phyloP scores from a whole-genome alignment of 2,888 invertebrate genomes.

The Salticus scenicus region DNA sequence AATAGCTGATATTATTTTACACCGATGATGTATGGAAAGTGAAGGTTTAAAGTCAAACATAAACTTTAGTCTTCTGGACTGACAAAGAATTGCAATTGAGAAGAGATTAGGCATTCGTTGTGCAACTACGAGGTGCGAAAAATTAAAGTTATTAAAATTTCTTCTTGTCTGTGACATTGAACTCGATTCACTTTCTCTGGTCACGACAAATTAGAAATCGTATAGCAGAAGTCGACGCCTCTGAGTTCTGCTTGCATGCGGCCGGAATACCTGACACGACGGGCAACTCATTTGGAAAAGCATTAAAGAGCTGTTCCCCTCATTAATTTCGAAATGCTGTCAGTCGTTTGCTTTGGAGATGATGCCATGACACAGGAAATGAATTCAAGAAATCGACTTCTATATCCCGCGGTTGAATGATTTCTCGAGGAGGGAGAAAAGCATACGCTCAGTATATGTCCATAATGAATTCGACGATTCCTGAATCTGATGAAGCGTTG shows the following conservation, averaged over 20 bases:
- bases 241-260: not conserved
- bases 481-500: too few species aligned
- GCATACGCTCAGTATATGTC: too few species aligned
- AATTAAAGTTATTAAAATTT: not conserved
- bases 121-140: not conserved
- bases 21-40: too few species aligned
- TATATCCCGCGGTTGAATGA: not conserved
- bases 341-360: not conserved
- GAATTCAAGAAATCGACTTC: slow-evolving; percentile 4
- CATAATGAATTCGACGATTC: too few species aligned
- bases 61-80: too few species aligned
- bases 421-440: not conserved
- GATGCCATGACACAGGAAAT: not conserved
- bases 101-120: too few species aligned
- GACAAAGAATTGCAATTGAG: too few species aligned
- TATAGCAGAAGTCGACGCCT: not conserved
- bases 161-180: slow-evolving; percentile 1
- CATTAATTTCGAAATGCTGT: not conserved
- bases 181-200: not conserved
- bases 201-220: slow-evolving; percentile 3
- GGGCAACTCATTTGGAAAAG: slow-evolving; percentile 18
- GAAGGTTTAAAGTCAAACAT: too few species aligned
- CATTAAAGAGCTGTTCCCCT: slow-evolving; percentile 12
- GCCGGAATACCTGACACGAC: slow-evolving; percentile 1
- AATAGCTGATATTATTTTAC: too few species aligned